phyloP scores from a whole-genome alignment of 37 sponge, comb jelly and placozoan genomes.

The Beroe forskalii region DNA sequence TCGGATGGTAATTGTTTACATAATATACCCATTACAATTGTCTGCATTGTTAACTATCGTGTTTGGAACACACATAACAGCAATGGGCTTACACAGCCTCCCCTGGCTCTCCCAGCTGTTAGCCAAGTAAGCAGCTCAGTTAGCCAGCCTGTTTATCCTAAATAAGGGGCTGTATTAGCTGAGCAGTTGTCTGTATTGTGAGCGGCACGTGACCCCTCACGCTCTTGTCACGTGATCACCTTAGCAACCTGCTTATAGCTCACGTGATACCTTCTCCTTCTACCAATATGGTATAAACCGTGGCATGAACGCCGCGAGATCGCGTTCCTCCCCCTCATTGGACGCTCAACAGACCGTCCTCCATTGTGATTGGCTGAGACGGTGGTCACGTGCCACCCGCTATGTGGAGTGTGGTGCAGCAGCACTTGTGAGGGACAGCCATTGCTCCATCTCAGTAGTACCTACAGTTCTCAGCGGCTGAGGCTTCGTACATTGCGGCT shows the following conservation, averaged over 20 bases:
- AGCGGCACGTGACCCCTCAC: constrained; percentile 17
- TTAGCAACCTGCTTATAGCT: neutral
- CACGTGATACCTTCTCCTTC: neutral
- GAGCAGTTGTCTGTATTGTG: constrained; percentile 52
- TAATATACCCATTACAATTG: neutral
- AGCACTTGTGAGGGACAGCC: constrained; percentile 58
- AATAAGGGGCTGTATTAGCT: constrained; percentile 57
- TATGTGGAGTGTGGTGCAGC: neutral
- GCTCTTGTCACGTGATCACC: neutral
- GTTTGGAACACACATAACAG: constrained; percentile 51
- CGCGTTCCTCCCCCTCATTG: neutral
- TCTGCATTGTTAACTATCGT: neutral
- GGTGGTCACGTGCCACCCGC: constrained; percentile 44
- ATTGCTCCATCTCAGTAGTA: too few relatives aligned
- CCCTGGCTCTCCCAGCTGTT: neutral
- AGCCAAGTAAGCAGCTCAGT: constrained; percentile 59
- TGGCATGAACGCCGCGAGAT: constrained; percentile 24
- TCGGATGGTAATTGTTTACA: too few relatives aligned
- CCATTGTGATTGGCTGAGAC: neutral
- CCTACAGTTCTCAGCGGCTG: too few relatives aligned
- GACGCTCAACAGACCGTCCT: neutral
- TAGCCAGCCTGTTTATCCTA: constrained; percentile 20
- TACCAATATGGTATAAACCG: constrained; percentile 49
- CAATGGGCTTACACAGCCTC: constrained; percentile 40
- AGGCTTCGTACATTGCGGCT: too few relatives aligned